These are phyloP conservation scores for Sisor rabdophorus DNA, from an alignment of 2,113 vertebrate genomes.

Conservation along the genomic window DNA sequence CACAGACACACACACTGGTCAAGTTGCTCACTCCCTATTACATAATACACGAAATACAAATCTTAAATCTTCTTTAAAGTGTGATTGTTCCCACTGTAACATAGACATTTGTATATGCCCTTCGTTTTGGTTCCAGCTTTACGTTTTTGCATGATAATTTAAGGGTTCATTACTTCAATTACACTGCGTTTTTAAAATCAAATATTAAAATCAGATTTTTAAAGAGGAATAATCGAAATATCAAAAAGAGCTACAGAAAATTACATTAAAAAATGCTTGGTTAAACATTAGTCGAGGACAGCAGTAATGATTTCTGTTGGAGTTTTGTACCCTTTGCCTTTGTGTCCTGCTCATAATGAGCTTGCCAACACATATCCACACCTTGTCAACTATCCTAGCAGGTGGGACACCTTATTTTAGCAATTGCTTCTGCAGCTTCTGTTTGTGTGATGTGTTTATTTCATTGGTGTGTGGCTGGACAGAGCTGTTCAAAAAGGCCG, in stretches of 20 bases:
- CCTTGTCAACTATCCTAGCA: slow-evolving; percentile 15
- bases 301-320: slow-evolving; percentile 58
- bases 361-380: slow-evolving; percentile 11
- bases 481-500: slow-evolving; percentile 4
- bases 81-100: slow-evolving; percentile 48
- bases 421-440: slow-evolving; percentile 1
- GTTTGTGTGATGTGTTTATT: slow-evolving; percentile 17
- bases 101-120: slow-evolving; percentile 47
- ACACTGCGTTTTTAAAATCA: slow-evolving; percentile 52
- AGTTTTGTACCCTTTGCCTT: slow-evolving; percentile 29
- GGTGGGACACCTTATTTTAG: slow-evolving; percentile 13
- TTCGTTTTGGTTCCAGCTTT: slow-evolving; percentile 56
- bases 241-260: background rate
- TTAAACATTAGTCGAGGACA: slow-evolving; percentile 56
- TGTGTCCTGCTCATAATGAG: background rate
- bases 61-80: slow-evolving; percentile 3
- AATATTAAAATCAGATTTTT: slow-evolving; percentile 48
- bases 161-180: slow-evolving; percentile 58
- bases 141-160: slow-evolving; percentile 60
- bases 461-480: slow-evolving; percentile 1
- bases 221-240: slow-evolving; percentile 42
- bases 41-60: too few relatives aligned
- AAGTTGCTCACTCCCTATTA: too few relatives aligned
- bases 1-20: slow-evolving; percentile 7
- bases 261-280: slow-evolving; percentile 39